phyloP scores from a whole-genome alignment of 2,797 vertebrate genomes.

The Taenioides sp. region DNA sequence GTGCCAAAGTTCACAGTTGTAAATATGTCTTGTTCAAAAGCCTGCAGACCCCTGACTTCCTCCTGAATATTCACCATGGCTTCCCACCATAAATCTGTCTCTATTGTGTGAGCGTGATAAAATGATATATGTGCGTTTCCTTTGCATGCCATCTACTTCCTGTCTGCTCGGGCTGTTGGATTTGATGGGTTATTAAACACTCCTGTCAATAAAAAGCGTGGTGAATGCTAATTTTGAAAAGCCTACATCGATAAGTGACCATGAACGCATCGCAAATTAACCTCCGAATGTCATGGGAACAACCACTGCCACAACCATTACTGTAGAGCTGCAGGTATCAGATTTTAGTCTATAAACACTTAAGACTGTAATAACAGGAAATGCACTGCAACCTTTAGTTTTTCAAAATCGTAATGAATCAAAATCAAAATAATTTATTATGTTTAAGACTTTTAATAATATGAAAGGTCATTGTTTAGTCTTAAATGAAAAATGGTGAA shows the following conservation, averaged over 20 bases:
- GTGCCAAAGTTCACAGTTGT: conserved; percentile 51
- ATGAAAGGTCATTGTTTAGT: not conserved
- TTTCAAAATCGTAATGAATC: not conserved
- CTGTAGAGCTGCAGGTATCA: conserved; percentile 52
- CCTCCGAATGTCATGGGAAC: conserved; percentile 84
- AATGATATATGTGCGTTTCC: conserved; percentile 30
- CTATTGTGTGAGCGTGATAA: conserved; percentile 13
- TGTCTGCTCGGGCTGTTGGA: conserved; percentile 67
- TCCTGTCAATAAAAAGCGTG: conserved; percentile 82
- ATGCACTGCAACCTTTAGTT: not conserved
- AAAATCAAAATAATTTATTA: not conserved
- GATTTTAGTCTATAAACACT: not conserved
- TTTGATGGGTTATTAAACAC: conserved; percentile 82
- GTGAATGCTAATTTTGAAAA: conserved; percentile 80
- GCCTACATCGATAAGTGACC: conserved; percentile 79
- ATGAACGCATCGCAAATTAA: conserved; percentile 83
- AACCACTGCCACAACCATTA: conserved; percentile 68
- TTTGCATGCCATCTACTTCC: conserved; percentile 32
- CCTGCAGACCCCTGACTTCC: conserved; percentile 50
- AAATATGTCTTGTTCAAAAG: conserved; percentile 68
- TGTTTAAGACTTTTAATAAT: not conserved
- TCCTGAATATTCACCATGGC: conserved; percentile 33
- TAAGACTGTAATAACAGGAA: not conserved
- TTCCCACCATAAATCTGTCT: conserved; percentile 39
- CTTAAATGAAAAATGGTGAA: not conserved